Percentiles rank a stretch among this genome's conserved stretches.
Conservation (phyloP, 1,140 invertebrate species). For the Leptoteleia sp. region DNA sequence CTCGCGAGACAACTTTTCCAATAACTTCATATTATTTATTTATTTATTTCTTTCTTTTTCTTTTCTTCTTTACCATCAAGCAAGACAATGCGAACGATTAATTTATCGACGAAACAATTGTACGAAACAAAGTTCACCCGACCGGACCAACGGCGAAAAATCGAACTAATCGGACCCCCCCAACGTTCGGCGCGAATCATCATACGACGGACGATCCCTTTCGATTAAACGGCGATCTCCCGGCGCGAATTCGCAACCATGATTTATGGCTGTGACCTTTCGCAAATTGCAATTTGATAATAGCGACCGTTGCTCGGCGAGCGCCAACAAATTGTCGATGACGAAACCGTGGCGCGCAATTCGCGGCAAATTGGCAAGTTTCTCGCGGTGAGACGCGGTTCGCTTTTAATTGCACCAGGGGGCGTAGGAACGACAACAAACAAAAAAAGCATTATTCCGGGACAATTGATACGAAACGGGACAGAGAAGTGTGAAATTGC, state of each 20-base stretch:
- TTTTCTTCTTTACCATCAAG: too few relatives aligned
- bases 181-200: too few relatives aligned
- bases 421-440: too few relatives aligned
- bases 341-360: conserved; percentile 19
- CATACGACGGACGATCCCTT: conserved; percentile 12
- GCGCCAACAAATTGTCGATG: conserved; percentile 40
- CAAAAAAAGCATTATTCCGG: conserved; percentile 5
- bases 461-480: conserved; percentile 17
- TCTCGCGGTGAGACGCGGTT: conserved; percentile 18
- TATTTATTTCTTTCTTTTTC: too few relatives aligned
- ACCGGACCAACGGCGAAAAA: conserved; percentile 7
- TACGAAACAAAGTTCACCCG: too few relatives aligned
- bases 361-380: conserved; percentile 25
- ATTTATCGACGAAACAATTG: too few relatives aligned
- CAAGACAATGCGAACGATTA: too few relatives aligned
- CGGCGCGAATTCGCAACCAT: conserved; percentile 10
- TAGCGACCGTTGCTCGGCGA: conserved; percentile 17
- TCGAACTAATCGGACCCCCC: too few relatives aligned
- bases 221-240: conserved; percentile 23
- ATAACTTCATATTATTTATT: background rate
- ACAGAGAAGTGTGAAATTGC: conserved; percentile 15
- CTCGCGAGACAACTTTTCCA: background rate
- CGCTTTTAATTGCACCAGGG: conserved; percentile 16
- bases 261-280: conserved; percentile 58
- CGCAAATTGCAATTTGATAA: conserved; percentile 55